Evolutionary conservation across 2,888 invertebrate genomes (phyloP), one percentile per base, ranked within the genome.

Genomic region (Exephanes ischioxanthus): DNA sequence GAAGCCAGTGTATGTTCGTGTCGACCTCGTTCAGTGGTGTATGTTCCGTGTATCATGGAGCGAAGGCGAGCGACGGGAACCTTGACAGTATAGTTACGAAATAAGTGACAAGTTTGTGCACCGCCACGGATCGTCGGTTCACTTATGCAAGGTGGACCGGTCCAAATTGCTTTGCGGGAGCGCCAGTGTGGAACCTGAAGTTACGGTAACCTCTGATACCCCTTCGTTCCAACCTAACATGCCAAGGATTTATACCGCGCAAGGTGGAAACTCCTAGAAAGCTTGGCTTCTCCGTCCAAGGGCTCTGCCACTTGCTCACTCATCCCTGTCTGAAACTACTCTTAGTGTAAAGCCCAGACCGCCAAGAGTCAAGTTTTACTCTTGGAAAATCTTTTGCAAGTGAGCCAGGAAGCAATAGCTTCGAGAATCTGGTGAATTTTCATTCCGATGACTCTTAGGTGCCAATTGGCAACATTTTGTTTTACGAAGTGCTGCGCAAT

Each of bases 41-140:
- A 77, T 22, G 51, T 41, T 37, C 41, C 26, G 66, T 14, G 16
- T 4, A 26, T n/a, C 22, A 9, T 53, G 63, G 14, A 26, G 58
- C 45, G 58, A 66, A 55, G n/a, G 58, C 51, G 9, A 61, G 55
- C 45, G 14, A 51, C 73, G 58, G 79, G 68, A 70, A 63, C 72
- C 85, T 80, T 84, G 89, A 88, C 88, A 87, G 88, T 72, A 84
- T 90, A 89, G 91, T 90, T 90, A 89, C 88, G 84, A 87, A 88
- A 91, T 91, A 91, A 92, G 92, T 92, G 92, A 92, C 90, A 92
- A 91, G 90, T 92, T 92, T 91, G 90, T 91, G 91, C 86, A 92
- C 86, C 88, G 82, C 86, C 86, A 80, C 86, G 83, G 84, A 86
- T 89, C 86, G 81, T 83, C 76, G 80, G 90, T 90, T 92, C 90